Base-by-base conservation (phyloP, 2,113 vertebrate species). In the Alligator sinensis region DNA sequence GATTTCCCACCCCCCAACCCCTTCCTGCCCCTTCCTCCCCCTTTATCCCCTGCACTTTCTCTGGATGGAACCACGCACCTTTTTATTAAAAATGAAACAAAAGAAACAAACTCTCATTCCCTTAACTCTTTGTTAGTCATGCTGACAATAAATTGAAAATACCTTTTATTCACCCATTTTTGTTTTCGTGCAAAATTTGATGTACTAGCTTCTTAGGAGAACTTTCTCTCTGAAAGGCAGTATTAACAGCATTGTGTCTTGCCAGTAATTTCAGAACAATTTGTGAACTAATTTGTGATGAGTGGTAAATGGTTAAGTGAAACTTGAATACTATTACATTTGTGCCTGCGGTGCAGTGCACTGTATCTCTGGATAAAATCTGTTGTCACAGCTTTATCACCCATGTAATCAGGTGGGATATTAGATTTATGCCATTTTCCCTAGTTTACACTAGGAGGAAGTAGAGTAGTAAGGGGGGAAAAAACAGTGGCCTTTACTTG, bases 321-420 rank as follows among this genome's bases (percentile, higher is more conserved):
- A 91, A 84, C 47, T 64, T 64, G 72, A n/a, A 82, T 74, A 30
- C 57, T 57, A 21, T 72, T 59, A 3, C 54, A 57, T 84, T 91
- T 89, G 81, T 60, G 89, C 28, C 61, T 18, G 58, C 85, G 84
- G 77, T 84, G 72, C 81, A 91, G 75, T 6, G 2, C 0, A 3
- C 61, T 77, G 68, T 79, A 88, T 94, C 27, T 88, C 89, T 93
- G 86, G 57, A 89, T 92, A 82, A 92, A 97, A 90, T 92, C 72
- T 92, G 30, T 80, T 91, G 93, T 94, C 77, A 84, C 79, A 95
- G 96, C 85, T 95, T 82, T 95, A 78, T 96, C 91, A 92, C 85
- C 92, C 38, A 0, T 96, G 80, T 93, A 95, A 95, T 96, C 89
- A 96, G 90, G 84, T 96, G 92, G 86, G 94, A 93, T 94, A 92